A percentile compares a stretch with the other conserved stretches of the same genome.
Conservation (phyloP, 35 echinoderm and acorn worm species). For the Acanthaster planci region DNA sequence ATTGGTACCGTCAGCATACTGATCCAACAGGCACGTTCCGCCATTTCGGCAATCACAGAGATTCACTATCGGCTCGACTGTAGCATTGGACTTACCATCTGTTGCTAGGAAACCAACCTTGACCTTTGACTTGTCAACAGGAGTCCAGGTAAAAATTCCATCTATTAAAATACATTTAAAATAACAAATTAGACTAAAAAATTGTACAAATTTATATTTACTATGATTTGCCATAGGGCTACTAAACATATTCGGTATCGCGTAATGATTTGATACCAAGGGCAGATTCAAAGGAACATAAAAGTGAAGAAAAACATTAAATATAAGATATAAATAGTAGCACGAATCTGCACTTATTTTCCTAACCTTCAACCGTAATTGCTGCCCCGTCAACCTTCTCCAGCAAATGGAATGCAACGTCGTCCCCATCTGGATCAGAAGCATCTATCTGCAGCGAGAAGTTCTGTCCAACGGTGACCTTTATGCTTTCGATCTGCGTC, state of each 20-base stretch:
- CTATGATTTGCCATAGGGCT: too few relatives aligned
- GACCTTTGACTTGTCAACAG: slow-evolving; percentile 35
- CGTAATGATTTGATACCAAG: too few relatives aligned
- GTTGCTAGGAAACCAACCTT: slow-evolving; percentile 45
- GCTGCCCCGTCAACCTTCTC: slow-evolving; percentile 37
- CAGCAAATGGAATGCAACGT: slow-evolving; percentile 37
- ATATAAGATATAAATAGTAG: too few relatives aligned
- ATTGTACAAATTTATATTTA: neutral
- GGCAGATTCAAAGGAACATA: too few relatives aligned
- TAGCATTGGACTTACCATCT: slow-evolving; percentile 47
- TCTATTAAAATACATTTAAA: slow-evolving; percentile 10
- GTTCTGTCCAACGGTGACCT: slow-evolving; percentile 35
- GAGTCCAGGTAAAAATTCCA: slow-evolving; percentile 71
- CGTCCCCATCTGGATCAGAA: slow-evolving; percentile 54
- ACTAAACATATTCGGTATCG: too few relatives aligned
- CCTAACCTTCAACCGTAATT: slow-evolving; percentile 6
- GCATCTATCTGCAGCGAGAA: slow-evolving; percentile 44
- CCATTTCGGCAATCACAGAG: slow-evolving; percentile 70
- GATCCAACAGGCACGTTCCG: slow-evolving; percentile 62
- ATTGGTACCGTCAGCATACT: slow-evolving; percentile 43
- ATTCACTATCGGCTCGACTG: slow-evolving; percentile 40
- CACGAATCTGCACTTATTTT: too few relatives aligned
- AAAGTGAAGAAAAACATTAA: too few relatives aligned
- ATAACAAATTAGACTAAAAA: too few relatives aligned
- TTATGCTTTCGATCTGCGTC: slow-evolving; percentile 9